A percentile compares a stretch with the other conserved stretches of the same genome.
Evolutionary conservation across 2,797 vertebrate genomes (phyloP).

Genomic region (Crenuchus spilurus): DNA sequence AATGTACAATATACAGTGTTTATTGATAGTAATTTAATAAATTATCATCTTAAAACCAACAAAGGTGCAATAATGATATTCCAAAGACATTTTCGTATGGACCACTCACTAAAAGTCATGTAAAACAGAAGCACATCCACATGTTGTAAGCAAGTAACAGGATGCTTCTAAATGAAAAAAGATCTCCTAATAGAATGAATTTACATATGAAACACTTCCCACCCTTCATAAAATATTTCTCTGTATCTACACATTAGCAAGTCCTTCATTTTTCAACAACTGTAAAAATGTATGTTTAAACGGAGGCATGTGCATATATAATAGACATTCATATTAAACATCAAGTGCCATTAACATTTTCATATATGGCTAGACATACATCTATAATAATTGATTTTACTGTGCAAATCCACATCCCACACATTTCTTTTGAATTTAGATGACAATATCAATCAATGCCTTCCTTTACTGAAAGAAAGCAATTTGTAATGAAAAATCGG

Average conservation of each 20-base stretch:
- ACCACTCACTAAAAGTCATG: slow-evolving; percentile 62
- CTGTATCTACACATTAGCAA: slow-evolving; percentile 50
- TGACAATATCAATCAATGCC: background rate
- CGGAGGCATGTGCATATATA: slow-evolving; percentile 25
- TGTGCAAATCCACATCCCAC: background rate
- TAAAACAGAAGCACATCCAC: slow-evolving; percentile 59
- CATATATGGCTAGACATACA: slow-evolving; percentile 7
- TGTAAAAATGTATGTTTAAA: slow-evolving; percentile 53
- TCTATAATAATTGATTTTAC: slow-evolving; percentile 29
- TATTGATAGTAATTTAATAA: slow-evolving; percentile 79
- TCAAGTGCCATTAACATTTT: slow-evolving; percentile 6
- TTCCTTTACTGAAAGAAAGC: background rate
- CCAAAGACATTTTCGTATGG: slow-evolving; percentile 64
- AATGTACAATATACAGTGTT: slow-evolving; percentile 42
- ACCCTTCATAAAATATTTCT: slow-evolving; percentile 61
- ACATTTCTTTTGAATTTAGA: slow-evolving; percentile 20
- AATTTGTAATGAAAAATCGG: slow-evolving; percentile 40
- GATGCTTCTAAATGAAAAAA: slow-evolving; percentile 69
- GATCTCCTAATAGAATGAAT: slow-evolving; percentile 74
- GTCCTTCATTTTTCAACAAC: slow-evolving; percentile 63
- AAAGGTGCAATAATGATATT: slow-evolving; percentile 68
- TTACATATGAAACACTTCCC: slow-evolving; percentile 61
- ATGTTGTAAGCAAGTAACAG: slow-evolving; percentile 54
- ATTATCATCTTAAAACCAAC: slow-evolving; percentile 71
- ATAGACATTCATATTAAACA: slow-evolving; percentile 16